Evolutionary conservation across 92 coral and sea anemone genomes (phyloP), one percentile per base, ranked within the genome.

Genomic region (Diadumene lineata): DNA sequence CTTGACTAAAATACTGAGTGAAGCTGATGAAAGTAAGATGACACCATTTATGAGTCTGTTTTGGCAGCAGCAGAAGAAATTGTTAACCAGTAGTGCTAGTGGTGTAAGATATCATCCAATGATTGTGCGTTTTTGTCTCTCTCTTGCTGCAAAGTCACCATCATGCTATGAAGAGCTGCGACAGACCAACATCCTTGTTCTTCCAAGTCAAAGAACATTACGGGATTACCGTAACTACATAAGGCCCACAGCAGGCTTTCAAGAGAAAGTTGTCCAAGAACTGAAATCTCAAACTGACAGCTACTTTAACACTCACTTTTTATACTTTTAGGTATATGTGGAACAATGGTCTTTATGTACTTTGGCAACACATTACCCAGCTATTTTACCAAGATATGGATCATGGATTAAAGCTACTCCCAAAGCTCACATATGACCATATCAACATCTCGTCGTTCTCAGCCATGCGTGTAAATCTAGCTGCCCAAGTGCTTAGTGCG

Each of bases 101-200:
- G 84, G 89, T 9, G 79, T 78, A 18, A 38, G 86, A 18, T 88
- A 83, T 69, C 92, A 87, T 60, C 92, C 88, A 13, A 81, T 80
- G 87, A 57, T 87, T 28, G 82, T 86, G 1, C 33, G 92, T 34
- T 83, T 67, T 34, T 60, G 79, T 29, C 43, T 87, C 51, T 84
- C 93, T 7, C 75, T 88, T 55, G 86, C 79, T 25, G 69, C 78
- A 31, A 82, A 82, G 53, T 82, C 82, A 3, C 81, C 86, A 0
- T 75, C 86, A 65, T 75, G 79, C 25, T 74, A 74, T 74, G 79
- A 74, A 43, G 79, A 74, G 46, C 70, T 74, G 6, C 29, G 79
- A 19, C 1, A 74, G 11, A 60, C 56, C 56, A 74, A 74, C 28
- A 34, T 65, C 28, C 62, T 75, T 30, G 34, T 34, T 21, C 31